These are phyloP conservation scores for Alaudala cheleensis DNA, from an alignment of 2,113 vertebrate species.

Conservation along the genomic window DNA sequence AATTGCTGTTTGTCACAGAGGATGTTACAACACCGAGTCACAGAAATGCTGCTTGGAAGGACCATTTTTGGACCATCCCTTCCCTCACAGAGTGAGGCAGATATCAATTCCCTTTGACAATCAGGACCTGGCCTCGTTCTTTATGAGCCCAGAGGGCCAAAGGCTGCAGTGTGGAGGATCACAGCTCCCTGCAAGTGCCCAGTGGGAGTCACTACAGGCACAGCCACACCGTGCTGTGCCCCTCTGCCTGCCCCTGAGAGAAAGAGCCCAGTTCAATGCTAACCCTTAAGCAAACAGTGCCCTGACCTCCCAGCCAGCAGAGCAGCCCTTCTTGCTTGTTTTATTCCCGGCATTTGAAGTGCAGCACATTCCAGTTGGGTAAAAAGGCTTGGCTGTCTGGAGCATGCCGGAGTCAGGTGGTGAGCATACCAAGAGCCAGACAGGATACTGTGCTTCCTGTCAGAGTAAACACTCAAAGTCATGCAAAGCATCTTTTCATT, in stretches of 20 bases:
- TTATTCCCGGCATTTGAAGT: conserved; percentile 31
- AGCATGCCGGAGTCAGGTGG: conserved; percentile 73
- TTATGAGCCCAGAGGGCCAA: accelerated
- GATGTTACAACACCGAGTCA: background rate
- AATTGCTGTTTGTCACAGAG: background rate
- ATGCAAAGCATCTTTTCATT: conserved; percentile 59
- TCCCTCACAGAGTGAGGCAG: background rate
- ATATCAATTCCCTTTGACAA: background rate
- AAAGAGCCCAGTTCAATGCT: background rate
- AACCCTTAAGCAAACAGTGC: background rate
- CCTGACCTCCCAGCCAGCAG: conserved; percentile 5
- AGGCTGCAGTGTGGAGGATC: background rate
- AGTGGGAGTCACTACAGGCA: accelerated
- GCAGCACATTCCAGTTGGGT: conserved; percentile 48
- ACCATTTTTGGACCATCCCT: background rate
- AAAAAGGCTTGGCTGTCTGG: conserved; percentile 70
- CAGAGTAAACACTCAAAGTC: conserved; percentile 66
- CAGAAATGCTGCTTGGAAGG: background rate
- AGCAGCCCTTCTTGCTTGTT: conserved; percentile 39
- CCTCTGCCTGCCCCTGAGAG: background rate
- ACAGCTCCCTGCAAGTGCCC: background rate
- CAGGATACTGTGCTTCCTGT: conserved; percentile 85
- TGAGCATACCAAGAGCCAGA: conserved; percentile 74
- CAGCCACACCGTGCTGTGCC: background rate
- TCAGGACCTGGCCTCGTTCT: background rate